Evolutionary conservation across 2,113 vertebrate genomes (phyloP).

Genomic region (Motacilla tschutschensis): DNA sequence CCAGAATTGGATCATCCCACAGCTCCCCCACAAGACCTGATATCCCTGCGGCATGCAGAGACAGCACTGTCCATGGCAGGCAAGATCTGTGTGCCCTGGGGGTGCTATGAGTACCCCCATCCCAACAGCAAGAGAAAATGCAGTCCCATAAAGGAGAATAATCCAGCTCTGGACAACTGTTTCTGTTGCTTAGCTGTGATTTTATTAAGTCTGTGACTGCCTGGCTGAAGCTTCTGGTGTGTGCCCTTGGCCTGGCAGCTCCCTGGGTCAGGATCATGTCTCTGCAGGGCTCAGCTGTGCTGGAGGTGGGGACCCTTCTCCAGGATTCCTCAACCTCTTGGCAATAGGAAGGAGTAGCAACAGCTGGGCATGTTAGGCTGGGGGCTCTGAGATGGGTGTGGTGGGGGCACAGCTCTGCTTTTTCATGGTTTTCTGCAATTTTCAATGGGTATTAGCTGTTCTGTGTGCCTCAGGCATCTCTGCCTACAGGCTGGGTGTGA

Average conservation of each 20-base stretch:
- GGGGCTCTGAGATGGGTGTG: neutral
- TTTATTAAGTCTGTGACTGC: neutral
- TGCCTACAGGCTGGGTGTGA: neutral
- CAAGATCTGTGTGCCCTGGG: neutral
- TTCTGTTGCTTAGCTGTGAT: neutral
- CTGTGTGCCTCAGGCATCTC: neutral
- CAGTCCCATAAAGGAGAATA: neutral
- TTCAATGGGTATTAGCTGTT: neutral
- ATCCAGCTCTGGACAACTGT: neutral
- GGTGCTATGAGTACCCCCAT: neutral
- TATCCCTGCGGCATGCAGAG: neutral
- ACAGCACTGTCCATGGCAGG: neutral
- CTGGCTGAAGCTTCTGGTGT: neutral
- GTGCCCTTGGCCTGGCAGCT: neutral
- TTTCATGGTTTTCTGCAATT: neutral
- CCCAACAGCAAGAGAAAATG: neutral
- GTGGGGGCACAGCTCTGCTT: neutral
- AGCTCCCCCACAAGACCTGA: neutral
- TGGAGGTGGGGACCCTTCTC: neutral
- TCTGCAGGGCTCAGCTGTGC: neutral
- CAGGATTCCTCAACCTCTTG: rapidly evolving
- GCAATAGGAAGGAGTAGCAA: neutral
- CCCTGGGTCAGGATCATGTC: neutral
- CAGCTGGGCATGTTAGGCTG: rapidly evolving
- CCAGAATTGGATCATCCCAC: neutral